Conservation (phyloP, 2,113 vertebrate genomes). For the Ranitomeya imitator region DNA sequence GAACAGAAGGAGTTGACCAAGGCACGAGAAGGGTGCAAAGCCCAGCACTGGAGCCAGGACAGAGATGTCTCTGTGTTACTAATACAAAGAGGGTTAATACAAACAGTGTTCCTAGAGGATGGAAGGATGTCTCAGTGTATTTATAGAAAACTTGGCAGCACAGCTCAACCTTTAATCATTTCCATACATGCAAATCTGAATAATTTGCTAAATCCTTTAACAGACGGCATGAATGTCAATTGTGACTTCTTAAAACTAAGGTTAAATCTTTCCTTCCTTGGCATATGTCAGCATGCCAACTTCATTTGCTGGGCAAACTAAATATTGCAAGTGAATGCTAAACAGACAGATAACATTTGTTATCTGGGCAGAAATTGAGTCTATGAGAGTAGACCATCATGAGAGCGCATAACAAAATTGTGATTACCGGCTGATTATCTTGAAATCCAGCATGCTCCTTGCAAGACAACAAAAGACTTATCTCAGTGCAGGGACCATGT, state of each 20-base stretch:
- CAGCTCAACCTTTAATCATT: neutral
- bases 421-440: constrained; percentile 54
- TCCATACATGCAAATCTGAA: neutral
- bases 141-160: neutral
- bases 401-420: constrained; percentile 55
- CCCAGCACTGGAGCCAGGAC: too few relatives aligned
- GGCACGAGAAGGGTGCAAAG: too few relatives aligned
- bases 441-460: constrained; percentile 32
- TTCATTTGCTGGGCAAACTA: constrained; percentile 18
- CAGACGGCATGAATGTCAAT: neutral
- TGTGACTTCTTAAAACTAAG: neutral
- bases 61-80: neutral
- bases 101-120: neutral
- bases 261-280: constrained; percentile 30
- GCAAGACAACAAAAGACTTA: constrained; percentile 53
- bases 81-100: neutral
- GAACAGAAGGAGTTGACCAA: too few relatives aligned
- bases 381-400: constrained; percentile 47
- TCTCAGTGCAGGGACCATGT: constrained; percentile 36
- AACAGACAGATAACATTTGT: constrained; percentile 51
- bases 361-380: constrained; percentile 49
- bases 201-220: neutral
- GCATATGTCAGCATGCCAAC: constrained; percentile 43
- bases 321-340: constrained; percentile 47
- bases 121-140: neutral